Evolutionary conservation across 2,888 invertebrate genomes (phyloP).

Genomic region (Lampropteryx suffumata): DNA sequence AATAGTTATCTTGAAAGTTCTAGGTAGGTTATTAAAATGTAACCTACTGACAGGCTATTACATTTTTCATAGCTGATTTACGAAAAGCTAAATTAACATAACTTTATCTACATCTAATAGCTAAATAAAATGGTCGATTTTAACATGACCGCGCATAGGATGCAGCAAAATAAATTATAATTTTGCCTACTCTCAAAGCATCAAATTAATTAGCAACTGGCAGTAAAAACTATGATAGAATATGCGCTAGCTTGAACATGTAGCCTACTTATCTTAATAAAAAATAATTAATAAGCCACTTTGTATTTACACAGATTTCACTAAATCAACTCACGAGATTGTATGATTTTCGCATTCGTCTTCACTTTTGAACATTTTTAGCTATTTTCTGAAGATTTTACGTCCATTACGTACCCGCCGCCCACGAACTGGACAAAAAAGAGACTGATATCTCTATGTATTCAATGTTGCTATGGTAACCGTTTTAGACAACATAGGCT

Average conservation of each 20-base stretch:
- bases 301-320: constrained; percentile 31
- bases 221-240: constrained; percentile 9
- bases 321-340: constrained; percentile 39
- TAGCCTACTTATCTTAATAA: too few relatives aligned
- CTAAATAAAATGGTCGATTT: background rate
- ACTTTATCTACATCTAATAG: too few relatives aligned
- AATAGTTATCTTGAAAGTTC: too few relatives aligned
- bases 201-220: constrained; percentile 17
- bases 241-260: constrained; percentile 15
- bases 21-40: too few relatives aligned
- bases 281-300: constrained; percentile 9
- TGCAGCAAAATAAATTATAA: constrained; percentile 1
- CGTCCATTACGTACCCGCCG: constrained; percentile 21
- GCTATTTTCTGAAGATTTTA: background rate
- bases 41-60: too few relatives aligned
- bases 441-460: constrained; percentile 48
- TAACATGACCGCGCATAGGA: background rate
- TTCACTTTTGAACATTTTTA: constrained; percentile 30
- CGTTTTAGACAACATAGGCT: constrained; percentile 57
- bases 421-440: constrained; percentile 35
- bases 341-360: constrained; percentile 38
- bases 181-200: constrained; percentile 20
- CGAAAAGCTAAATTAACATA: too few relatives aligned
- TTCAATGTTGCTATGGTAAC: constrained; percentile 76
- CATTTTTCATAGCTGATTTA: too few relatives aligned